phyloP scores from a whole-genome alignment of 2,113 vertebrate species.

The Oncorhynchus masou region DNA sequence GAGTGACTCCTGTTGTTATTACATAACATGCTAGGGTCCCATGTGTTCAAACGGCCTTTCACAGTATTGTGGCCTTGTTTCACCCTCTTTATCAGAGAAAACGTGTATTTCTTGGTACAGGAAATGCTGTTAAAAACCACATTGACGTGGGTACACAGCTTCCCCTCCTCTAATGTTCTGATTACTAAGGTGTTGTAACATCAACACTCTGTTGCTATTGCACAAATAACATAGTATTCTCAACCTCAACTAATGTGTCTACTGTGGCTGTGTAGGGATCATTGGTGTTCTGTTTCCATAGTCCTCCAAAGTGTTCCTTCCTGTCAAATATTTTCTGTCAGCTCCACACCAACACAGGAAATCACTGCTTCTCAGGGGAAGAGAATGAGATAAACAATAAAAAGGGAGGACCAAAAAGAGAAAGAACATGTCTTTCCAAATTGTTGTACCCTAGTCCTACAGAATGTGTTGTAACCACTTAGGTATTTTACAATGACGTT shows the following conservation, averaged over 20 bases:
- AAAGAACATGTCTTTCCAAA: background rate
- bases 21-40: background rate
- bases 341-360: slow-evolving; percentile 47
- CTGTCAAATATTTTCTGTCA: slow-evolving; percentile 1
- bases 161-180: too few species aligned
- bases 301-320: slow-evolving; percentile 14
- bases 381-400: slow-evolving; percentile 7
- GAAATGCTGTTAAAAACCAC: slow-evolving; percentile 46
- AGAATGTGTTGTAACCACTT: too few species aligned
- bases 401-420: background rate
- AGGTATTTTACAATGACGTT: too few species aligned
- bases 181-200: too few species aligned
- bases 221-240: too few species aligned
- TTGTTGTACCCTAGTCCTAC: too few species aligned
- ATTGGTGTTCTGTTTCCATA: background rate
- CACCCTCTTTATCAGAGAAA: too few species aligned
- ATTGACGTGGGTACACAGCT: too few species aligned
- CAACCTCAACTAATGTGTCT: too few species aligned
- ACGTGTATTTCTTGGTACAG: slow-evolving; percentile 29
- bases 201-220: too few species aligned
- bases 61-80: slow-evolving; percentile 1
- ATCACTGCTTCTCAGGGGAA: slow-evolving; percentile 23
- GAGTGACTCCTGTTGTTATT: background rate
- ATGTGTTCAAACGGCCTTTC: slow-evolving; percentile 4
- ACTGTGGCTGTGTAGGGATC: too few species aligned